A percentile compares a stretch with the other conserved stretches of the same genome.
These are phyloP conservation scores for Tauraco hartlaubi DNA, from an alignment of 2,797 vertebrate species.

Conservation along the genomic window DNA sequence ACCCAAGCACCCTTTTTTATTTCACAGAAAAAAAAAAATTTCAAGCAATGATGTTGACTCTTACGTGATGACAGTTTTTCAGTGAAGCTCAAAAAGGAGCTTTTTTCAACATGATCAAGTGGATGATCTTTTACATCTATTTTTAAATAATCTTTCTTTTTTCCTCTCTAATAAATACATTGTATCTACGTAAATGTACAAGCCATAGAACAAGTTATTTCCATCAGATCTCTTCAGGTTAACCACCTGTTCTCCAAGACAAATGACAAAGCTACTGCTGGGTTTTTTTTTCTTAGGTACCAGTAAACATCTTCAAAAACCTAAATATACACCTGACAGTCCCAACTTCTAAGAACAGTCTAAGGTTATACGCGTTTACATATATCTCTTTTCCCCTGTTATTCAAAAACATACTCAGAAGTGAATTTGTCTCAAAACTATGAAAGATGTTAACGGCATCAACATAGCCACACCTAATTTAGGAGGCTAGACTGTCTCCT, in stretches of 20 bases:
- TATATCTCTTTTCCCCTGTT: neutral
- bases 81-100: neutral
- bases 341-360: neutral
- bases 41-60: neutral
- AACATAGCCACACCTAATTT: neutral
- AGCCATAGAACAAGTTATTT: neutral
- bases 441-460: neutral
- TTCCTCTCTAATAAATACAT: neutral
- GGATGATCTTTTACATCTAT: neutral
- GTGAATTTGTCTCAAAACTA: neutral
- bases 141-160: neutral
- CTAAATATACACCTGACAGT: neutral
- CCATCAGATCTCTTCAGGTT: neutral
- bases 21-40: neutral
- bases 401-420: neutral
- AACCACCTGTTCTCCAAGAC: neutral
- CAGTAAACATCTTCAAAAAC: neutral
- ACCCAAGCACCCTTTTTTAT: neutral
- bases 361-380: neutral
- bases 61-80: neutral
- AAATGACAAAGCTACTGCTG: neutral
- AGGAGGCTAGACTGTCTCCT: neutral
- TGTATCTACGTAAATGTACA: neutral
- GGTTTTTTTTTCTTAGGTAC: fast-evolving
- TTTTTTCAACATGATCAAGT: neutral